These are phyloP conservation scores for Tokudaia muenninki DNA, from an alignment of 2,797 vertebrate species.

Conservation along the genomic window DNA sequence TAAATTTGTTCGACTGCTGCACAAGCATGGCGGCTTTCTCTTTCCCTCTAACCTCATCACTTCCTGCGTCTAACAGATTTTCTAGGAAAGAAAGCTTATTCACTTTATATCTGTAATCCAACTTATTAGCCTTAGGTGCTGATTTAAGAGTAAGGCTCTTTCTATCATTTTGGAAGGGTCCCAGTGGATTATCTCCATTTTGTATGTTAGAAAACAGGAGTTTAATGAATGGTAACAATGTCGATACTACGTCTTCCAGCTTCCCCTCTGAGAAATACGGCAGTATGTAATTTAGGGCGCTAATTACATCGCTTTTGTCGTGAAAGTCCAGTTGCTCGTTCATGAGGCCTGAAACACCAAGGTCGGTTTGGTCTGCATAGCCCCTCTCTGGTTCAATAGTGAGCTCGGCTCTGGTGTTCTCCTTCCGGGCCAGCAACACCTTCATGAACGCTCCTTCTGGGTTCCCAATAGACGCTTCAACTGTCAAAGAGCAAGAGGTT, in stretches of 20 bases:
- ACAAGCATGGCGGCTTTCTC: background rate
- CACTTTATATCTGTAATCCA: background rate
- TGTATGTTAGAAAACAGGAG: slow-evolving; percentile 7
- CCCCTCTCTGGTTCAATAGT: too few species aligned
- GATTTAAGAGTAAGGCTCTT: background rate
- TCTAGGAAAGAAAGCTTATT: slow-evolving; percentile 69
- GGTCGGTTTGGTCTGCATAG: too few species aligned
- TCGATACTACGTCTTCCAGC: slow-evolving; percentile 4
- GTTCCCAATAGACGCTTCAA: too few species aligned
- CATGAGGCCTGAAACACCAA: too few species aligned
- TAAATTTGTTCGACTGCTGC: background rate
- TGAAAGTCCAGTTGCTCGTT: slow-evolving; percentile 24
- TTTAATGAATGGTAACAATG: slow-evolving; percentile 68
- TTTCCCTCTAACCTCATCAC: slow-evolving; percentile 16
- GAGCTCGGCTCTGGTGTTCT: too few species aligned
- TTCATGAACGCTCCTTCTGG: too few species aligned
- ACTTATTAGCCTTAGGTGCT: background rate
- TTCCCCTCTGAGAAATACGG: slow-evolving; percentile 47
- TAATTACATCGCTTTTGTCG: background rate
- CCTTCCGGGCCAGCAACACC: too few species aligned
- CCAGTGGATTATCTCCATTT: background rate
- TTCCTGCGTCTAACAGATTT: background rate
- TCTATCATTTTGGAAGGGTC: background rate
- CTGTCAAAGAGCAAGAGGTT: too few species aligned
- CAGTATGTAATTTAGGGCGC: background rate